Percentiles rank a stretch among this genome's conserved stretches.
Evolutionary conservation across 2,888 invertebrate genomes (phyloP).

Genomic region (Micoletzkya japonica): DNA sequence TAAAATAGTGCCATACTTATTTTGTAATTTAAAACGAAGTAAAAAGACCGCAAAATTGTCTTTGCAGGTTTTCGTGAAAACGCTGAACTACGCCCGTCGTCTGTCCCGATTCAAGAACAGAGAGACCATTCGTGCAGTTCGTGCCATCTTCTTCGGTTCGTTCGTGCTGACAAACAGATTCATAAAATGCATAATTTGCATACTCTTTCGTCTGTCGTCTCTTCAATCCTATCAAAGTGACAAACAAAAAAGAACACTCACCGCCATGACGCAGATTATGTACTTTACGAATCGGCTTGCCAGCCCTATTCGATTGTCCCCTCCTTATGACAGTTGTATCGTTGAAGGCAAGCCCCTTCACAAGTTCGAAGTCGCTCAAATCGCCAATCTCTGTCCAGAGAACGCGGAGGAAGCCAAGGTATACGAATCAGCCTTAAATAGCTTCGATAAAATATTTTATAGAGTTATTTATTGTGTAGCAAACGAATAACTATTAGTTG

Average conservation of each 20-base stretch:
- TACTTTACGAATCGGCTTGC: neutral
- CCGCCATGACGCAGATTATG: too few species aligned
- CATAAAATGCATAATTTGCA: neutral
- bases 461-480: too few species aligned
- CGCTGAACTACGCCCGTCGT: conserved; percentile 89
- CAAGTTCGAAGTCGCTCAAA: conserved; percentile 94
- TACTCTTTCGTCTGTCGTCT: neutral
- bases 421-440: too few species aligned
- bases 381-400: conserved; percentile 98
- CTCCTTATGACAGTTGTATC: neutral
- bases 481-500: too few species aligned
- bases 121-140: conserved; percentile 92
- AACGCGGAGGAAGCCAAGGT: conserved; percentile 94
- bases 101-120: conserved; percentile 97
- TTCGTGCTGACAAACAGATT: neutral
- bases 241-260: too few species aligned
- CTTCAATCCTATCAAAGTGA: too few species aligned
- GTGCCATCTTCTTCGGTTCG: conserved; percentile 70
- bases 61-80: conserved; percentile 84
- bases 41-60: too few species aligned
- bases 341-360: conserved; percentile 77
- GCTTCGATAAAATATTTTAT: too few species aligned
- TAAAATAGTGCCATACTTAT: neutral
- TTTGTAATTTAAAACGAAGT: neutral
- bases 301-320: neutral